Percentiles rank a stretch among this genome's conserved stretches.
Evolutionary conservation across 2,888 invertebrate species (phyloP).

Genomic region (Diplazon laetatorius): DNA sequence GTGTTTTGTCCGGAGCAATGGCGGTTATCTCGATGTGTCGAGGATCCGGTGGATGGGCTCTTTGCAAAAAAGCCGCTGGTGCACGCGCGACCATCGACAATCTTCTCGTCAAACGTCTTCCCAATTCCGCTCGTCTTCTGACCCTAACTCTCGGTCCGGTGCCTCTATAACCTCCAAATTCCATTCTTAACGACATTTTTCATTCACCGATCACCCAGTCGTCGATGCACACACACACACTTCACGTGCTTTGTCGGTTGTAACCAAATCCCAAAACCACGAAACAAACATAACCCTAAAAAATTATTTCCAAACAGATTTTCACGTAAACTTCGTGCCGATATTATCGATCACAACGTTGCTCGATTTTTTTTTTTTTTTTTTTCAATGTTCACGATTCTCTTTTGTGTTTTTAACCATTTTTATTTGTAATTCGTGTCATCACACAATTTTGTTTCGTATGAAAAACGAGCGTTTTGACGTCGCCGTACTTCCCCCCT

Average conservation of each 20-base stretch:
- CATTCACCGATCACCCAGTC: conserved; percentile 4
- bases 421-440: conserved; percentile 25
- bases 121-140: conserved; percentile 83
- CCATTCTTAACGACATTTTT: conserved; percentile 74
- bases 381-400: not conserved
- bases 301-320: not conserved
- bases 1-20: conserved; percentile 87
- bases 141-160: conserved; percentile 77
- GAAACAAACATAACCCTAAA: not conserved
- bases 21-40: conserved; percentile 86
- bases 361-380: no score
- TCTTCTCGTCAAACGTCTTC: conserved; percentile 85
- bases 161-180: conserved; percentile 78
- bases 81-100: conserved; percentile 85
- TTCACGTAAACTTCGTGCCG: conserved; percentile 12
- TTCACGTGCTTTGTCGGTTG: no score
- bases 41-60: conserved; percentile 80
- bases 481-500: no score
- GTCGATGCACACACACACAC: not conserved
- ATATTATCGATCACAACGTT: conserved; percentile 26
- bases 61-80: conserved; percentile 85
- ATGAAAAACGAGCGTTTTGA: conserved; percentile 43
- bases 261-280: no score
- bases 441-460: conserved; percentile 42
- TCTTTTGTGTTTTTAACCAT: not conserved